A percentile compares a stretch with the other conserved stretches of the same genome.
Evolutionary conservation across 2,113 vertebrate genomes (phyloP).

Genomic region (Nerophis ophidion): DNA sequence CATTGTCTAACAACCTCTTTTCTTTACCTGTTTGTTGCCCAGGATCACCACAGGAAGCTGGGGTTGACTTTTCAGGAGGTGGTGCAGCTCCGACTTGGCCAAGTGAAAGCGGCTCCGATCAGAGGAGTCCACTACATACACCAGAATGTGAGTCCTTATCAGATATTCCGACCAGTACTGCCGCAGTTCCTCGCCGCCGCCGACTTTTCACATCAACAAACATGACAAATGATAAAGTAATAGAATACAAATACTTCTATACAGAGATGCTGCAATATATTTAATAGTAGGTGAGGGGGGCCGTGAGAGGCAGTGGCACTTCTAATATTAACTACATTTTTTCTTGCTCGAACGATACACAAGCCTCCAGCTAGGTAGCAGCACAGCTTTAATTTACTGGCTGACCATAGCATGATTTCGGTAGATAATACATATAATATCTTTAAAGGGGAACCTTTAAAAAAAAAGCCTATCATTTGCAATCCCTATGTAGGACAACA

Average conservation of each 20-base stretch:
- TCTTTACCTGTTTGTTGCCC: constrained; percentile 86
- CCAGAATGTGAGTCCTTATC: constrained; percentile 78
- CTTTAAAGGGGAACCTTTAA: too few species aligned
- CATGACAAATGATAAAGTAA: not conserved
- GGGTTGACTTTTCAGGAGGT: constrained; percentile 70
- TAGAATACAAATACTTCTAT: not conserved
- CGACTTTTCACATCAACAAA: constrained; percentile 63
- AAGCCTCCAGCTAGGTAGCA: too few species aligned
- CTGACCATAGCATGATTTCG: too few species aligned
- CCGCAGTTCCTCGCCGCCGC: constrained; percentile 78
- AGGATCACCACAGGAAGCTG: constrained; percentile 79
- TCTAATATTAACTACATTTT: too few species aligned
- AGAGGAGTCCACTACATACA: constrained; percentile 85
- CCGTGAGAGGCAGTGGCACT: too few species aligned
- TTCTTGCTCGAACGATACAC: too few species aligned
- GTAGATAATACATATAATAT: too few species aligned
- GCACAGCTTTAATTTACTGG: too few species aligned
- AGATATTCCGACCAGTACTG: constrained; percentile 85
- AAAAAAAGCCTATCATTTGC: too few species aligned
- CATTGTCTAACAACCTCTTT: not conserved
- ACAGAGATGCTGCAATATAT: too few species aligned
- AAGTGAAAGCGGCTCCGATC: constrained; percentile 74
- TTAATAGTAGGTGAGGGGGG: too few species aligned
- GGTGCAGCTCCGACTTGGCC: constrained; percentile 81
- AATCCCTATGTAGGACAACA: too few species aligned